These are phyloP conservation scores for Panthera uncia DNA, from an alignment of 2,113 vertebrate genomes.

Conservation along the genomic window DNA sequence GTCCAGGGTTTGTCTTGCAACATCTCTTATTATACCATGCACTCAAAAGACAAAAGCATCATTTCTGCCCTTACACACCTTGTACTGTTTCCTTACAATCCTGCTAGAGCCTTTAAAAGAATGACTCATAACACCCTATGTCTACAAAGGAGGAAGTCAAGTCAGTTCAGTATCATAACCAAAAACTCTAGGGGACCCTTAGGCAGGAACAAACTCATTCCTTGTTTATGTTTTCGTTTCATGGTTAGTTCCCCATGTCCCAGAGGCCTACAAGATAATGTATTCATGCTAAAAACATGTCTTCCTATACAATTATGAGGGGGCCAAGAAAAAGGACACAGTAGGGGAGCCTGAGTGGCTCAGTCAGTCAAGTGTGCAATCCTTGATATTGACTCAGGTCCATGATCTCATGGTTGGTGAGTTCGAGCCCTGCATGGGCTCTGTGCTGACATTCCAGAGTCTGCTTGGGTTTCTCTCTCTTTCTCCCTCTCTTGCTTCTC, in stretches of 20 bases:
- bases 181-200: background rate
- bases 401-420: too few species aligned
- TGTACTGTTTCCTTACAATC: background rate
- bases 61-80: background rate
- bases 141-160: background rate
- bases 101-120: background rate
- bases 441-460: too few species aligned
- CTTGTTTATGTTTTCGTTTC: background rate
- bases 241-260: background rate
- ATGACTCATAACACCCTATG: background rate
- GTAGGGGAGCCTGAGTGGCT: too few species aligned
- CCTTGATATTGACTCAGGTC: too few species aligned
- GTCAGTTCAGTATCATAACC: background rate
- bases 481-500: too few species aligned
- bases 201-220: background rate
- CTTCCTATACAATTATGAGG: background rate
- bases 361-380: too few species aligned
- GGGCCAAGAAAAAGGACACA: background rate
- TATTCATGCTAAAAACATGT: background rate
- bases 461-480: too few species aligned
- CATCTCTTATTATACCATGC: background rate
- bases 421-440: too few species aligned
- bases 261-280: background rate
- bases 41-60: background rate
- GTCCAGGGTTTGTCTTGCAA: background rate